Evolutionary conservation across 2,888 invertebrate genomes (phyloP).

Genomic region (Sinodicranocentrus sp.): DNA sequence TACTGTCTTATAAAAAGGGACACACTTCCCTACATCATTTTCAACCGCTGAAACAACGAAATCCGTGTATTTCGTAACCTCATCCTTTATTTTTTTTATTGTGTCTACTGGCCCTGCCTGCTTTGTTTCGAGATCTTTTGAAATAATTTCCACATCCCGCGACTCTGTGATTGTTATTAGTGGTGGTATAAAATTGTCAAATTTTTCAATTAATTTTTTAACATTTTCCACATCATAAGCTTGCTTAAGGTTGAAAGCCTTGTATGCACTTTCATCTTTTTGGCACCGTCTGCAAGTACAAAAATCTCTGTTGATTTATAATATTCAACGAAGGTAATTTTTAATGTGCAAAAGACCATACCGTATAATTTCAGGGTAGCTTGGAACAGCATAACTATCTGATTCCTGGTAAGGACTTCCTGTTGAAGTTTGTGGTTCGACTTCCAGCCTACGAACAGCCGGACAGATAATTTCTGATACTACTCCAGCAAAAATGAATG

Average conservation of each 20-base stretch:
- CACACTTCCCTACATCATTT: too few relatives aligned
- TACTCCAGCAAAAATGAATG: slow-evolving; percentile 14
- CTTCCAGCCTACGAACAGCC: slow-evolving; percentile 15
- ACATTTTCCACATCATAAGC: background rate
- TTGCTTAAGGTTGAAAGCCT: slow-evolving; percentile 5
- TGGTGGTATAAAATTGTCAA: background rate
- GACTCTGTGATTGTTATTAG: too few relatives aligned
- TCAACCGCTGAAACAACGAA: too few relatives aligned
- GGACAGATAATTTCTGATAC: slow-evolving; percentile 32
- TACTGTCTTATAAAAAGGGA: too few relatives aligned
- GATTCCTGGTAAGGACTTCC: too few relatives aligned
- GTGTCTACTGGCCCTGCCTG: too few relatives aligned
- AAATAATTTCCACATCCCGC: too few relatives aligned
- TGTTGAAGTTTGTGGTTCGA: background rate
- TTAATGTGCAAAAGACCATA: background rate
- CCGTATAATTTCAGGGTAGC: background rate
- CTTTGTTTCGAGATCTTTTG: too few relatives aligned
- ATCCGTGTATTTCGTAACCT: too few relatives aligned
- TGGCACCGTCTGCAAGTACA: slow-evolving; percentile 12
- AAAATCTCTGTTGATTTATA: background rate
- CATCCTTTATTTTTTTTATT: too few relatives aligned
- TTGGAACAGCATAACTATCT: background rate
- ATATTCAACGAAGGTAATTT: background rate
- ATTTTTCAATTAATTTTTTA: background rate
- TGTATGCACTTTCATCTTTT: slow-evolving; percentile 20